phyloP scores from a whole-genome alignment of 2,888 invertebrate species.

The Idaea dimidiata region DNA sequence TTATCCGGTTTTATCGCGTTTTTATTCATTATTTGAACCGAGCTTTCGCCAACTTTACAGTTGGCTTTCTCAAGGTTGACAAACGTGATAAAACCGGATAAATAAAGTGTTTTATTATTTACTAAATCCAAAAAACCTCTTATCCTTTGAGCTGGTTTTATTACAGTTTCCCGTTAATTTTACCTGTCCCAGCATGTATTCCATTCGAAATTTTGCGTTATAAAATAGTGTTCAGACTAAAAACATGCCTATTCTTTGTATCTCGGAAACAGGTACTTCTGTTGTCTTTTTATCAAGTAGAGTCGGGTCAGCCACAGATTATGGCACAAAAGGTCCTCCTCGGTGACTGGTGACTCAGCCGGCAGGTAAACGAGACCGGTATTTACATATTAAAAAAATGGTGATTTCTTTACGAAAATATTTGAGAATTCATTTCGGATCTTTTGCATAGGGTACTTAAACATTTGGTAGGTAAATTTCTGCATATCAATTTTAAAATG shows the following conservation, averaged over 20 bases:
- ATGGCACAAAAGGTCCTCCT: background rate
- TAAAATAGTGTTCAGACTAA: background rate
- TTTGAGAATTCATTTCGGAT: background rate
- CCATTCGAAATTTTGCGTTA: background rate
- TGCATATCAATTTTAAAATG: too few relatives aligned
- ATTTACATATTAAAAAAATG: background rate
- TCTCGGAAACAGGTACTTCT: background rate
- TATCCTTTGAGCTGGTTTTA: background rate
- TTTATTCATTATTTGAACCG: too few relatives aligned
- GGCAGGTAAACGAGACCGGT: background rate
- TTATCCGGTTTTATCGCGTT: too few relatives aligned
- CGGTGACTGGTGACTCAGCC: background rate
- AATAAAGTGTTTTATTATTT: too few relatives aligned
- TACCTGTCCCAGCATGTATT: background rate
- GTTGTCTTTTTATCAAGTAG: background rate
- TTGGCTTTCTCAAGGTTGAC: too few relatives aligned
- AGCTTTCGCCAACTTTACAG: too few relatives aligned
- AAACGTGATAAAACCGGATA: too few relatives aligned
- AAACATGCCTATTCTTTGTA: background rate
- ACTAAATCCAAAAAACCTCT: background rate
- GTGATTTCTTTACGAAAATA: background rate
- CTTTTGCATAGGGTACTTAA: background rate
- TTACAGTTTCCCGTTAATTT: background rate
- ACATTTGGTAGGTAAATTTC: too few relatives aligned
- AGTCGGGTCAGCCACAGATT: background rate